Base-by-base conservation (phyloP, 1,140 invertebrate species). In the Megalonaias nervosa region DNA sequence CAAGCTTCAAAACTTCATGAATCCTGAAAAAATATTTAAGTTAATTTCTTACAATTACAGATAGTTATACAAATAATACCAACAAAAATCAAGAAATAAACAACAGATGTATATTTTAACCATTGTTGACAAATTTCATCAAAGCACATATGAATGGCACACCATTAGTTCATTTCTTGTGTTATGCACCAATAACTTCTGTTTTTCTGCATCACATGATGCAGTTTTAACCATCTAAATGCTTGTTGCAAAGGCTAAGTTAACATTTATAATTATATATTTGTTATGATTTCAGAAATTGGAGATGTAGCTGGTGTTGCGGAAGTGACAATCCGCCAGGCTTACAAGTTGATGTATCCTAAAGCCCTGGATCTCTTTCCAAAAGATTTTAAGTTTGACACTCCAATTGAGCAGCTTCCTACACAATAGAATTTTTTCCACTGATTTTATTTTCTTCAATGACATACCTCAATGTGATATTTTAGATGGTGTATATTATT, bases 281-380 rank as follows among this genome's bases (percentile, higher is more conserved):
- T 65, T n/a, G 64, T 66, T 77, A 61, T 64, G 62, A n/a, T 87
- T 90, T 21, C 84, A 93, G 99, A 99, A 91, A 99, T 99, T 86
- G 97, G 98, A 6, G 98, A 99, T 85, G 98, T 99, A 81, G 97
- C 98, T 68, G 98, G 98, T 62, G 98, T 99, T 3, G 99, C 99
- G 4, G 99, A 99, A 89, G 98, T 99, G 0, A 99, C 99, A 6
- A 99, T 99, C 75, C 92, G 97, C 74, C 98, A 99, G 89, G 98
- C 97, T 0, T 99, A 99, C 90, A 99, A 99, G 89, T 92, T 99
- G 2, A 99, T 99, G 97, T 97, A 97, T 89, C 97, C 98, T 2
- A 95, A 95, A 87, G 98, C 97, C 11, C 93, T 92, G 13, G 95
- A 96, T 86, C 91, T 99, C 1, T 99, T 99, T 90, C 98, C 98